Evolutionary conservation across 2,888 invertebrate genomes (phyloP), one percentile per base, ranked within the genome.

Genomic region (Ophion ventricosus): DNA sequence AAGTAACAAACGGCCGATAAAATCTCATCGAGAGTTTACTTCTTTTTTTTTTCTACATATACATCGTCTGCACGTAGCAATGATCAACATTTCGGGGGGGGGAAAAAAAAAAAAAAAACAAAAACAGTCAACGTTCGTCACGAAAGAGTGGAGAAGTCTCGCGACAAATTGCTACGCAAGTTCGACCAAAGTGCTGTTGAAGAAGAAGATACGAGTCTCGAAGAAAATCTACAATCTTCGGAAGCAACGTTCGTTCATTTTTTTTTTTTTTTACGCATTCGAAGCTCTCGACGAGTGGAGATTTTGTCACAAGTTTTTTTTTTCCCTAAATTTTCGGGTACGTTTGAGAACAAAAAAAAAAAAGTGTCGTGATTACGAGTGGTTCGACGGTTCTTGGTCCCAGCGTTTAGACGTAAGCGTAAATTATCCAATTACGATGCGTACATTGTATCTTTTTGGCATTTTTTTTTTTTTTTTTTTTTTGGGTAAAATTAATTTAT

Each of bases 171-270:
- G 23, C 66, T 70, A 49, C 64, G 70, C 72, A 66, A 82, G 81
- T 81, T 81, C 81, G 59, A 63, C 40, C 69, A 29, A 66, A 80
- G 83, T 76, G 75, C 63, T 10, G n/a, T 63, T 35, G 20, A 56
- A 54, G 25, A 10, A 64, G 26, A 20, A 5, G 20, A 35, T 20
- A 26, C 14, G 25, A 49, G n/a, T 40, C 25, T 20, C 49, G 1
- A 8, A 8, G 4, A n/a, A 73, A 2, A 17, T 23, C n/a, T 72
- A 7, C 3, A 2, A 17, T 17, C 2, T 49, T 17, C 14, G 49
- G 4, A 17, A n/a, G 1, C 26, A 17, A 63, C 40, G 14, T 14
- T 49, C 11, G 20, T 17, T 11, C 25, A 23, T 35, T 23, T 72
- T 23, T 23, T 17, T 11, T 25, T 14, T 35, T 23, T 72, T 23